A percentile compares a stretch with the other conserved stretches of the same genome.
These are phyloP conservation scores for Pterostichus niger DNA, from an alignment of 2,888 invertebrate genomes.

Conservation along the genomic window DNA sequence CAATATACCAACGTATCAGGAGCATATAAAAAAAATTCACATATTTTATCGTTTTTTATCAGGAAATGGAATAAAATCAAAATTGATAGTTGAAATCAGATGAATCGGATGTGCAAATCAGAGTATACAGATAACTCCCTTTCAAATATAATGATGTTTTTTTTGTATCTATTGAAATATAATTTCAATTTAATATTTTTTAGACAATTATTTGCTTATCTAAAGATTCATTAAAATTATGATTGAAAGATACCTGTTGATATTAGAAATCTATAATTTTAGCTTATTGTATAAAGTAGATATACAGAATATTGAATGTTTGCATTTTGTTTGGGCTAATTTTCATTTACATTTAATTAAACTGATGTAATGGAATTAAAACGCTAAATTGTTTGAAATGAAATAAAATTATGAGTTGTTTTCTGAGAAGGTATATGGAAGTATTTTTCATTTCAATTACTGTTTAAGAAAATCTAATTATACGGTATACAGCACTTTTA, in stretches of 20 bases:
- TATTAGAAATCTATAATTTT: constrained; percentile 41
- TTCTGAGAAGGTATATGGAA: neutral
- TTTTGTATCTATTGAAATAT: constrained; percentile 2
- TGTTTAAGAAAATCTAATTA: constrained; percentile 42
- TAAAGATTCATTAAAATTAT: neutral
- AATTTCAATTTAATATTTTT: constrained; percentile 6
- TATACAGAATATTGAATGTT: neutral
- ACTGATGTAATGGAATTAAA: constrained; percentile 25
- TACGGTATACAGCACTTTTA: constrained; percentile 26
- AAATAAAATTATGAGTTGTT: constrained; percentile 14
- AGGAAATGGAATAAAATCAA: constrained; percentile 21
- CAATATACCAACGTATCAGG: neutral
- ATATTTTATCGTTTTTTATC: constrained; percentile 12
- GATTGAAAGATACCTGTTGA: constrained; percentile 29
- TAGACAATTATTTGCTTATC: neutral
- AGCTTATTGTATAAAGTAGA: constrained; percentile 13
- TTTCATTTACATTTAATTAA: constrained; percentile 30
- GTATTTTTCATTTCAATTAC: constrained; percentile 34
- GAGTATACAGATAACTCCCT: constrained; percentile 24
- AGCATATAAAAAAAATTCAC: neutral
- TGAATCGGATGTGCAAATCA: constrained; percentile 47
- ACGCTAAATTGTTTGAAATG: neutral
- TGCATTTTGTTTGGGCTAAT: constrained; percentile 1
- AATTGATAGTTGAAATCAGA: constrained; percentile 41
- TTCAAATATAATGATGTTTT: constrained; percentile 21